phyloP scores from a whole-genome alignment of 2,888 invertebrate species.

The Lottia scabra region DNA sequence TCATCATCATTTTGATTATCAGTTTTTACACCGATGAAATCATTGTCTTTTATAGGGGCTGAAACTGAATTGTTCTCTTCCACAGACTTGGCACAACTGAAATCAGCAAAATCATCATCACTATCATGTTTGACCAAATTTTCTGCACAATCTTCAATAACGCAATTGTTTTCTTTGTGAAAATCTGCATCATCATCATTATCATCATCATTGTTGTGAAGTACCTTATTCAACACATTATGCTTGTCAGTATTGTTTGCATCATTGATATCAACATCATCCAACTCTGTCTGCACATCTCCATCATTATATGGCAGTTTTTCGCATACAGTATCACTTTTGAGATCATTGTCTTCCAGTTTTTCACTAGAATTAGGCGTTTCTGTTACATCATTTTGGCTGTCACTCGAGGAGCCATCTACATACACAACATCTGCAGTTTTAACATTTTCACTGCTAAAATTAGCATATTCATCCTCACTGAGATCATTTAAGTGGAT shows the following conservation, averaged over 20 bases:
- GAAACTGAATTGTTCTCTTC: conserved; percentile 5
- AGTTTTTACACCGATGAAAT: too few relatives aligned
- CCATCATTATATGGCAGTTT: neutral
- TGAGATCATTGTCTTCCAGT: neutral
- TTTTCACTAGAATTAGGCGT: too few relatives aligned
- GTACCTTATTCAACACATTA: neutral
- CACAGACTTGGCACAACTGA: neutral
- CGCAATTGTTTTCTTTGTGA: neutral
- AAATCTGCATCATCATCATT: conserved; percentile 15
- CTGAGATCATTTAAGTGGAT: neutral
- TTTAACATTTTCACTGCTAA: neutral
- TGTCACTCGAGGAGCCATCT: neutral
- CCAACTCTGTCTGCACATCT: neutral
- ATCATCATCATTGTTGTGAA: conserved; percentile 9
- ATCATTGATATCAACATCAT: neutral
- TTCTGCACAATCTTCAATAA: neutral
- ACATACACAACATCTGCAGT: neutral
- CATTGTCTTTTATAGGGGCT: too few relatives aligned
- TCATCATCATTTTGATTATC: neutral
- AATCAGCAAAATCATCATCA: conserved; percentile 11
- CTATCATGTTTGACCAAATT: neutral
- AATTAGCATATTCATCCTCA: neutral
- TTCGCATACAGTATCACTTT: neutral
- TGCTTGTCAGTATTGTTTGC: neutral
- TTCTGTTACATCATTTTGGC: too few relatives aligned